Percentiles rank a stretch among this genome's conserved stretches.
These are phyloP conservation scores for Zaprionus lachaisei DNA, from an alignment of 1,140 invertebrate species.

Conservation along the genomic window DNA sequence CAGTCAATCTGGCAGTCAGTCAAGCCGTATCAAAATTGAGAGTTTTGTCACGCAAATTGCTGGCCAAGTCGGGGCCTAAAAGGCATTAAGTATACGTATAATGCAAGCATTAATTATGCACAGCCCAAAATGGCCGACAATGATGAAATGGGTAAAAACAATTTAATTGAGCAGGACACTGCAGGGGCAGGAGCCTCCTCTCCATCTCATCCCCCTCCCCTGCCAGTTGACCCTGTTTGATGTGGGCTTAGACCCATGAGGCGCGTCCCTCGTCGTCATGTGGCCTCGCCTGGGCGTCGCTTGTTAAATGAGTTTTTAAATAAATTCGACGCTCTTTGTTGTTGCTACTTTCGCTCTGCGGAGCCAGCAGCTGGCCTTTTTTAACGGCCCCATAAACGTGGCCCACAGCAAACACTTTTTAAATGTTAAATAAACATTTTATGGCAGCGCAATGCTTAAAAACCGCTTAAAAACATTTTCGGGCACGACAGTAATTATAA, in stretches of 20 bases:
- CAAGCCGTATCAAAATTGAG: constrained; percentile 14
- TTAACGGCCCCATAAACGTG: constrained; percentile 79
- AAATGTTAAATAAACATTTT: constrained; percentile 82
- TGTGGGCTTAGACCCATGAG: constrained; percentile 67
- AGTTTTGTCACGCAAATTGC: constrained; percentile 54
- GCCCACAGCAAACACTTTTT: constrained; percentile 73
- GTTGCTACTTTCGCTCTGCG: background rate
- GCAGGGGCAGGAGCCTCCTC: too few species aligned
- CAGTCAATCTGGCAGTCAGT: constrained; percentile 2
- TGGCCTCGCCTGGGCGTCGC: constrained; percentile 43
- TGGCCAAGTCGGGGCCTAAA: constrained; percentile 27
- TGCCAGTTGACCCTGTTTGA: constrained; percentile 53
- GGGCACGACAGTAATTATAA: constrained; percentile 41
- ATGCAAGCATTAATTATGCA: constrained; percentile 55
- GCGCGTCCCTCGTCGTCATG: constrained; percentile 33
- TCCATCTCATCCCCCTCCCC: too few species aligned
- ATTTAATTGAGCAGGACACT: constrained; percentile 72
- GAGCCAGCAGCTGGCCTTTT: constrained; percentile 59
- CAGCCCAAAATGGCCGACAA: constrained; percentile 31
- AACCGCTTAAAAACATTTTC: constrained; percentile 64
- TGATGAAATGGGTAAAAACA: constrained; percentile 60
- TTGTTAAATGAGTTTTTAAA: constrained; percentile 80
- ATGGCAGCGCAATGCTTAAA: constrained; percentile 68
- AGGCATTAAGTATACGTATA: constrained; percentile 38
- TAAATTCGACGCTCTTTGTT: constrained; percentile 75